Evolutionary conservation across 1,140 invertebrate species (phyloP).

Genomic region (Saccostrea glomerata): DNA sequence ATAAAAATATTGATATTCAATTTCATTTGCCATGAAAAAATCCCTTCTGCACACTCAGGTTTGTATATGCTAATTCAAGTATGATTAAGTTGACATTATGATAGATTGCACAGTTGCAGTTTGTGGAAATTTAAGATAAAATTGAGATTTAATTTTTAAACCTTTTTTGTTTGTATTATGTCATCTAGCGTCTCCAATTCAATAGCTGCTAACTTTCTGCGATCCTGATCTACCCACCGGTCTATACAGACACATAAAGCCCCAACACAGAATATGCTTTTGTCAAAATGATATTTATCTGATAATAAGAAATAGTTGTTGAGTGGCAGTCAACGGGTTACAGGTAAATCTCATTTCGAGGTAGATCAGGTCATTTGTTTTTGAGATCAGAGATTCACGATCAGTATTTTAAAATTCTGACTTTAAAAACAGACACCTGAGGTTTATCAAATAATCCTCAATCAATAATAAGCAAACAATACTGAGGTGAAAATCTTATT

Average conservation of each 20-base stretch:
- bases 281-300: conserved; percentile 20
- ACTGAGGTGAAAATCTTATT: no score
- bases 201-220: conserved; percentile 16
- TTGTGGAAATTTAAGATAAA: no score
- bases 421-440: not conserved
- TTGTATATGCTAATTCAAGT: no score
- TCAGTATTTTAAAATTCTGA: not conserved
- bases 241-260: not conserved
- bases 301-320: conserved; percentile 20
- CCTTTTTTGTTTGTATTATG: no score
- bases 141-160: no score
- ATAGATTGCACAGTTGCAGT: no score
- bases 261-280: conserved; percentile 7
- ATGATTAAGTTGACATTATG: no score
- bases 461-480: no score
- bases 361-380: conserved; percentile 17
- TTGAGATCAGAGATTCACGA: not conserved
- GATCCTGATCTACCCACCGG: not conserved
- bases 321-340: conserved; percentile 9
- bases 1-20: no score
- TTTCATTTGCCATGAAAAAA: no score
- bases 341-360: conserved; percentile 16
- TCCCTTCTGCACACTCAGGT: no score
- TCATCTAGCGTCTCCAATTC: conserved; percentile 11
- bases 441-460: not conserved